Evolutionary conservation across 2,113 vertebrate species (phyloP).

Genomic region (Holacanthus passer): DNA sequence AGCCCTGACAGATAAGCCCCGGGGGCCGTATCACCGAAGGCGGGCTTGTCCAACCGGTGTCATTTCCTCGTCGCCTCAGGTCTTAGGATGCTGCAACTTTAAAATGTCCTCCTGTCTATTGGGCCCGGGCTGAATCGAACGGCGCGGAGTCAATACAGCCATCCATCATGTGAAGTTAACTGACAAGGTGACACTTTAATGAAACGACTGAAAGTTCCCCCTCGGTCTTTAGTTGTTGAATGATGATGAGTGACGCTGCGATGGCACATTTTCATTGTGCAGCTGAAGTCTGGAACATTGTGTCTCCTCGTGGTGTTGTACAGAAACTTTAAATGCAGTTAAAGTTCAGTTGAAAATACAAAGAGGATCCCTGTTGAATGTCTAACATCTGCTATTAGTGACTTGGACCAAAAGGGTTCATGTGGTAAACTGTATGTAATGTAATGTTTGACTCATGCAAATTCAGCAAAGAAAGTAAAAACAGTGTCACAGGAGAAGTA

Average conservation of each 20-base stretch:
- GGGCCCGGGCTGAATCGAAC: slow-evolving; percentile 11
- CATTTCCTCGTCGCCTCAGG: slow-evolving; percentile 27
- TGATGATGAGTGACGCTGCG: slow-evolving; percentile 37
- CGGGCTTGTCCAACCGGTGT: slow-evolving; percentile 38
- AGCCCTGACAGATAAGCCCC: slow-evolving; percentile 36
- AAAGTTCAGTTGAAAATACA: neutral
- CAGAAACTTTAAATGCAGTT: neutral
- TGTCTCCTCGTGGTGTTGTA: neutral
- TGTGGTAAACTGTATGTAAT: neutral
- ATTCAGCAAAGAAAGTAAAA: neutral
- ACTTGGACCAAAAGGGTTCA: neutral
- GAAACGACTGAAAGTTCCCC: slow-evolving; percentile 29
- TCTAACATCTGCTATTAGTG: neutral
- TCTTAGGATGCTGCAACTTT: slow-evolving; percentile 4
- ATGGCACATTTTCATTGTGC: slow-evolving; percentile 16
- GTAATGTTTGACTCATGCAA: too few species aligned
- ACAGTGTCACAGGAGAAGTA: neutral
- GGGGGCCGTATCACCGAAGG: slow-evolving; percentile 31
- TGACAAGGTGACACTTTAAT: slow-evolving; percentile 67
- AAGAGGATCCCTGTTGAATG: neutral
- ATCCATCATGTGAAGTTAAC: slow-evolving; percentile 58
- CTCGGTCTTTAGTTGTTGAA: slow-evolving; percentile 36
- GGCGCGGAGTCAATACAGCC: slow-evolving; percentile 38
- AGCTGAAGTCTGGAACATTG: slow-evolving; percentile 12
- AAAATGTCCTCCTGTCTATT: slow-evolving; percentile 18